A percentile compares a stretch with the other conserved stretches of the same genome.
phyloP scores from a whole-genome alignment of 2,113 vertebrate species.

The Thermophis baileyi region DNA sequence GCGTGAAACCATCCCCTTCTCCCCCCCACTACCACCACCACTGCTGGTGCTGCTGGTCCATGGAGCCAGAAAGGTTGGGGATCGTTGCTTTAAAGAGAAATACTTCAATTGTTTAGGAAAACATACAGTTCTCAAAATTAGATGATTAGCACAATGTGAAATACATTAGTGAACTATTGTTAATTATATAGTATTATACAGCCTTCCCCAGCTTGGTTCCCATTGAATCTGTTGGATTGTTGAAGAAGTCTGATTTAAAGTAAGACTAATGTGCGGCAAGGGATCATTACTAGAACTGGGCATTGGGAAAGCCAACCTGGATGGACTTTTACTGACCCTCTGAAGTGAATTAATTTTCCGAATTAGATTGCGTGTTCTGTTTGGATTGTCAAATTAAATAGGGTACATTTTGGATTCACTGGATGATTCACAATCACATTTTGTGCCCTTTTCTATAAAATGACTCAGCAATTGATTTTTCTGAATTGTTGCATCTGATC shows the following conservation, averaged over 20 bases:
- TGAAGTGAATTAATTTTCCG: background rate
- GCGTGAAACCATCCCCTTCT: rapidly evolving
- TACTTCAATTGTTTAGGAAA: background rate
- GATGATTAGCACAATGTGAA: background rate
- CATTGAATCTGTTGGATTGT: background rate
- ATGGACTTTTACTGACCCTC: background rate
- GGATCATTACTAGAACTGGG: background rate
- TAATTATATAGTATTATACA: background rate
- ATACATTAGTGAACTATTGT: background rate
- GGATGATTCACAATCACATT: background rate
- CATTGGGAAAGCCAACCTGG: background rate
- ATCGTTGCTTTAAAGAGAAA: background rate
- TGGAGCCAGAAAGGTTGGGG: background rate
- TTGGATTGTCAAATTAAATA: background rate
- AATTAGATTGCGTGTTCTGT: background rate
- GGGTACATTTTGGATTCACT: background rate
- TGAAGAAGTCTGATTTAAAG: background rate
- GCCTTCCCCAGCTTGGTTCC: background rate
- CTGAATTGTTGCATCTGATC: background rate
- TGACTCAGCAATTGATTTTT: background rate
- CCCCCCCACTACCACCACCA: rapidly evolving
- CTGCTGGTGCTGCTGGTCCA: background rate
- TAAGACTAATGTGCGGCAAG: background rate
- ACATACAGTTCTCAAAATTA: background rate
- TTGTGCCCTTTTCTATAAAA: background rate